Evolutionary conservation across 2,113 vertebrate genomes (phyloP), one percentile per base, ranked within the genome.

Genomic region (Pungitius pungitius): DNA sequence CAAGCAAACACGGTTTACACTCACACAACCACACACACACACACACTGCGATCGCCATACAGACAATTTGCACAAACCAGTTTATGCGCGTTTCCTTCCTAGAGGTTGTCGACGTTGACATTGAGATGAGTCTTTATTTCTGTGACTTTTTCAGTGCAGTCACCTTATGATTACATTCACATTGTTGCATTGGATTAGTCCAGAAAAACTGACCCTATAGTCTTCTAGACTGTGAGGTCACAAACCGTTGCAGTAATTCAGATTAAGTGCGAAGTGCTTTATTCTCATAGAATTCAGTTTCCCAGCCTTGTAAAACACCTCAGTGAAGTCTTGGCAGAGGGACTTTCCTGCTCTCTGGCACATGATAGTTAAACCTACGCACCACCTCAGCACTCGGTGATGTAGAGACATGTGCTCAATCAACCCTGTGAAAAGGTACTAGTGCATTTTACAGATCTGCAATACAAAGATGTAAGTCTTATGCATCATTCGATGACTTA

Each of bases 1-100:
- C 77, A 75, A 66, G 49, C 56, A 68, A 86, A 81, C 77, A 74
- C 47, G 62, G 33, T 77, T 66, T 37, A 70, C 39, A 55, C 64
- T 47, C 57, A 64, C 10, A 63, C 51, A 37, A 57, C 49, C 43
- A 27, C 49, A 59, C 10, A 63, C 51, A 37, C 52, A 42, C 43
- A 27, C 49, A 59, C 64, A 66, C 69, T 65, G 67, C 57, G 43
- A 66, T 78, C 42, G 5, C 78, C 58, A 58, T 52, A 72, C 40
- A 78, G 62, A 68, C 52, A 42, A 45, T 83, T 83, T 82, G 49
- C 51, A 70, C 75, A 74, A 43, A 68, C 30, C 24, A n/a, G 47
- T 74, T 60, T 67, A 14, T 61, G 30, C n/a, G 18, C 65, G 69
- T 40, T 63, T 77, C 33, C 33, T 26, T 71, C 24, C 15, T 74